Percentiles rank a stretch among this genome's conserved stretches.
Evolutionary conservation across 2,888 invertebrate genomes (phyloP).

Genomic region (Macrophya alboannulata): DNA sequence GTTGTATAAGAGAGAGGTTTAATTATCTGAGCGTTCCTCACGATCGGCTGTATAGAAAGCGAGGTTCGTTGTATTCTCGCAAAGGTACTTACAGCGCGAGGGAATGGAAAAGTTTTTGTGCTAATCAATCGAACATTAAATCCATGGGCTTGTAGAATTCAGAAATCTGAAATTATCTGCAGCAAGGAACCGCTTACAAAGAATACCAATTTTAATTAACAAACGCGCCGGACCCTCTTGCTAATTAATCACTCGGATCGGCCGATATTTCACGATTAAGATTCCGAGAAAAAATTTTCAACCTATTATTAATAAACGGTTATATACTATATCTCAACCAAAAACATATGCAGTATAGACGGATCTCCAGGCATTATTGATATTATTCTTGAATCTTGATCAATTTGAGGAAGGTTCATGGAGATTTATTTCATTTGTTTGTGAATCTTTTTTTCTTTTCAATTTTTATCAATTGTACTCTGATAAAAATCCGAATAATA

Average conservation of each 20-base stretch:
- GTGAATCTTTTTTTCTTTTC: background rate
- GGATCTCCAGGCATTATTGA: background rate
- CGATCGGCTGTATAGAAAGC: background rate
- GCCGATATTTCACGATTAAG: background rate
- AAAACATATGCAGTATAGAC: background rate
- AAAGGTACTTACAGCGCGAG: background rate
- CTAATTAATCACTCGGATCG: constrained; percentile 18
- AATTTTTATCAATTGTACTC: background rate
- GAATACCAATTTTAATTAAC: constrained; percentile 2
- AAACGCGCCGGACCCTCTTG: background rate
- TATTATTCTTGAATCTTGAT: background rate
- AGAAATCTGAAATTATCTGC: constrained; percentile 1
- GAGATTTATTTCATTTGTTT: background rate
- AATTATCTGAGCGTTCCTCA: constrained; percentile 5
- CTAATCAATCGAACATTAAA: constrained; percentile 20
- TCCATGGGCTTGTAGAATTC: background rate
- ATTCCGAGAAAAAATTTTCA: background rate
- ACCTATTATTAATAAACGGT: background rate
- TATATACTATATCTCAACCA: background rate
- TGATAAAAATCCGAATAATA: background rate
- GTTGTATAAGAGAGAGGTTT: background rate
- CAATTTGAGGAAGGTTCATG: background rate
- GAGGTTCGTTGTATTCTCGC: background rate
- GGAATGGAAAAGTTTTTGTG: background rate
- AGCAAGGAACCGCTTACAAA: background rate